These are phyloP conservation scores for Troides helena DNA, from an alignment of 2,888 invertebrate species.

Conservation along the genomic window DNA sequence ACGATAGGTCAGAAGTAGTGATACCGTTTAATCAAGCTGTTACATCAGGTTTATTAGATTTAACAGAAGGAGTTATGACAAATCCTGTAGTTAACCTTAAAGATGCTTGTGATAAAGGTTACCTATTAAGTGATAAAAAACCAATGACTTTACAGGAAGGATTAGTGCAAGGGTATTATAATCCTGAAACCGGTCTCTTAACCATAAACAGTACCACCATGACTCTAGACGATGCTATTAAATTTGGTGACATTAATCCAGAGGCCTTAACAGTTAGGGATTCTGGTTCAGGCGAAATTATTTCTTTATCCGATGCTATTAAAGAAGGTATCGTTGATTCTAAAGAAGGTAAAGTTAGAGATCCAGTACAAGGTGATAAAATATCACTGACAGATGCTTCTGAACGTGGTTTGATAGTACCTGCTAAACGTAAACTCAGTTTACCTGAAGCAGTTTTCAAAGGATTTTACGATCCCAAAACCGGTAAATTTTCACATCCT, in stretches of 20 bases:
- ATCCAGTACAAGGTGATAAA: slow-evolving; percentile 86
- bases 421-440: slow-evolving; percentile 90
- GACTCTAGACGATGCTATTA: slow-evolving; percentile 87
- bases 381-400: slow-evolving; percentile 91
- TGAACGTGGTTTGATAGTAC: slow-evolving; percentile 89
- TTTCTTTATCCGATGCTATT: slow-evolving; percentile 90
- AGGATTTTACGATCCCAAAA: slow-evolving; percentile 92
- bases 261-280: slow-evolving; percentile 89
- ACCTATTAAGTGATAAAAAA: slow-evolving; percentile 87
- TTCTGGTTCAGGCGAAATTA: slow-evolving; percentile 88
- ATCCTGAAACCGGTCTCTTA: slow-evolving; percentile 86
- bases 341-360: slow-evolving; percentile 87
- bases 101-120: slow-evolving; percentile 90
- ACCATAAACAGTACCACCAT: slow-evolving; percentile 84
- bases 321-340: slow-evolving; percentile 88
- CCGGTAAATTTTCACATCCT: slow-evolving; percentile 90
- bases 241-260: slow-evolving; percentile 86
- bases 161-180: slow-evolving; percentile 88
- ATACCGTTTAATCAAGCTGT: slow-evolving; percentile 86
- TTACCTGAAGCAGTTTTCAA: slow-evolving; percentile 94
- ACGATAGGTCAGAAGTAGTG: slow-evolving; percentile 84
- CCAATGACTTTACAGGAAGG: slow-evolving; percentile 92
- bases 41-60: slow-evolving; percentile 84
- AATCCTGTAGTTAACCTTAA: slow-evolving; percentile 86
- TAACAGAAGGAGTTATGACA: slow-evolving; percentile 84